Evolutionary conservation across 2,113 vertebrate genomes (phyloP), one percentile per base, ranked within the genome.

Genomic region (Notarius lentiginosus): DNA sequence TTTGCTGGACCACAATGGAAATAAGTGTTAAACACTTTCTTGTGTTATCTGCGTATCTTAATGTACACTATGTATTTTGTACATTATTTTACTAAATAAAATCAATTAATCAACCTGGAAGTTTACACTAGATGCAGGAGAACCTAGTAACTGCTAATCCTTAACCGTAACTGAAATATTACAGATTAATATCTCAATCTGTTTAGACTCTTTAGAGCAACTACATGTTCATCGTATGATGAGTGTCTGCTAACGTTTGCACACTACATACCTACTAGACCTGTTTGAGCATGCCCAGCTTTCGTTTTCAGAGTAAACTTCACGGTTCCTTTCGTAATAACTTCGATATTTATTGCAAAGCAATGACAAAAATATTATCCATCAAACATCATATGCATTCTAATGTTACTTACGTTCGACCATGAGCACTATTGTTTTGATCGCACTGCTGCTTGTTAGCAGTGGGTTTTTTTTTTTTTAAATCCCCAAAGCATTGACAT

Each of bases 221-320:
- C 27, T 18, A 6, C 4, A 3, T 79, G 14, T 55, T 77, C 24
- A 2, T 53, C 17, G 1, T 56, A 4, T 60, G 20, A 47, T 47
- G 79, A 41, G 18, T 6, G 14, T 60, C 34, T 14, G 24, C 18
- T 60, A 58, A 58, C 17, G 20, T 41, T 11, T 60, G 15, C 77
- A 20, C 53, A 18, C 56, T 20, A 7, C 9, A 41, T 41, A 60
- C 27, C 18, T 80, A 1, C 0, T 41, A 11, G 18, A 80, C 41
- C 79, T 80, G 79, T 41, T 22, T 7, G 5, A 61, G 30, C 79
- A 80, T 80, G 79, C n/a, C 53, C 76, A 56, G 53, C 76, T 79
- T 79, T 55, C 1, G 27, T 55, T 30, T 41, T 58, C 55, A 58
- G 55, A 2, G 8, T 30, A 20, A 14, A 17, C 17, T 11, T 80